These are phyloP conservation scores for Drosophila mercatorum DNA, from an alignment of 2,888 invertebrate species.

Conservation along the genomic window DNA sequence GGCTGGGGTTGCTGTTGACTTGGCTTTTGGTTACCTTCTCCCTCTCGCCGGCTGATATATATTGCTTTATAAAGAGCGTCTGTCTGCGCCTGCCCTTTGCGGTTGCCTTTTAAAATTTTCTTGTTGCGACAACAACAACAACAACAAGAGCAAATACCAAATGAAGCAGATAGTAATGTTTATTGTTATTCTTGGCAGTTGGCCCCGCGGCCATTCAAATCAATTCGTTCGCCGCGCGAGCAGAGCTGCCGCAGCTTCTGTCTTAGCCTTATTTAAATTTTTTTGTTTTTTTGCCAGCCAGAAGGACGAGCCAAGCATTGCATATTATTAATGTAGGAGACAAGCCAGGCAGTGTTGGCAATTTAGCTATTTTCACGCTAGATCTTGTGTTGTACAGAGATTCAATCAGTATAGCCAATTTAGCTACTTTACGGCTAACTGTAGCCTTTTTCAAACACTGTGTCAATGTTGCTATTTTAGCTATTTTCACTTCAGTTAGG, in stretches of 20 bases:
- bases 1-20: constrained; percentile 1
- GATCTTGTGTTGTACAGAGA: too few species aligned
- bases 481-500: neutral
- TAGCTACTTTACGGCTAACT: too few species aligned
- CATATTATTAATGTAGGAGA: constrained; percentile 52
- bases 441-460: too few species aligned
- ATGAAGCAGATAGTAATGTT: constrained; percentile 79
- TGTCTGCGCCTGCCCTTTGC: constrained; percentile 48
- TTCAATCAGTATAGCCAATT: too few species aligned
- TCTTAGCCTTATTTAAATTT: constrained; percentile 54
- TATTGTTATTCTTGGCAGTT: constrained; percentile 71
- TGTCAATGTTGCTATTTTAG: neutral
- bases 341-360: too few species aligned
- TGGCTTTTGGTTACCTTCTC: constrained; percentile 1
- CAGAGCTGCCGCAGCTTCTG: constrained; percentile 15
- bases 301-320: constrained; percentile 38
- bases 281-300: constrained; percentile 7
- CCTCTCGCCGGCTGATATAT: constrained; percentile 20
- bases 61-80: constrained; percentile 67
- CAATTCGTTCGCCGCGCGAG: constrained; percentile 56
- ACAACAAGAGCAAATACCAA: constrained; percentile 67
- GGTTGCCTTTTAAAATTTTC: constrained; percentile 53
- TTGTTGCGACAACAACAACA: constrained; percentile 22
- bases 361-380: neutral
- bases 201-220: constrained; percentile 70